These are phyloP conservation scores for Tinea pellionella DNA, from an alignment of 2,888 invertebrate species.

Conservation along the genomic window DNA sequence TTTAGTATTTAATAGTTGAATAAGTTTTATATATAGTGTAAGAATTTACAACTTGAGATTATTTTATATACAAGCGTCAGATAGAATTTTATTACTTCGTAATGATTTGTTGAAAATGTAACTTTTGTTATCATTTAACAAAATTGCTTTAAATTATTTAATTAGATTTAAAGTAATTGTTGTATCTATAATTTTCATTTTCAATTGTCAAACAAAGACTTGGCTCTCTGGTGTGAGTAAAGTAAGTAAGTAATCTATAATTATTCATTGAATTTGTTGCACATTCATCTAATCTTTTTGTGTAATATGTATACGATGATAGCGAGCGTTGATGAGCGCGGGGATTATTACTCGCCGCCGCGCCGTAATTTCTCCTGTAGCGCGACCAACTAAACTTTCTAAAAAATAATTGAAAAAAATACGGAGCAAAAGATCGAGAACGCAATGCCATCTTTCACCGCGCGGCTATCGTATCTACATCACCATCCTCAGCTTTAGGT, in stretches of 20 bases:
- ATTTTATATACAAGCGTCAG: constrained; percentile 5
- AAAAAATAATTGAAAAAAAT: constrained; percentile 53
- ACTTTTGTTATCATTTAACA: not conserved
- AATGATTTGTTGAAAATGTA: not conserved
- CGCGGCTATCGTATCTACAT: constrained; percentile 42
- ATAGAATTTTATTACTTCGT: not conserved
- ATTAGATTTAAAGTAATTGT: not conserved
- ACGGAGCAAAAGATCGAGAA: constrained; percentile 57
- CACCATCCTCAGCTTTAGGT: constrained; percentile 16
- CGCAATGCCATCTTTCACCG: constrained; percentile 64
- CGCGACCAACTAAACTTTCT: constrained; percentile 64
- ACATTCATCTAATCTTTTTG: constrained; percentile 7
- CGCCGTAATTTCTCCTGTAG: constrained; percentile 59
- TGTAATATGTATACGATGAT: constrained; percentile 33
- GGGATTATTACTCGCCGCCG: constrained; percentile 43
- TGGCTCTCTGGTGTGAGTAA: not conserved
- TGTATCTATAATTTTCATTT: not conserved
- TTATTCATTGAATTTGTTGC: not conserved
- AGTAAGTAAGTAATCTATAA: not conserved
- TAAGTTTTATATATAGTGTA: constrained; percentile 5
- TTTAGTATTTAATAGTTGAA: constrained; percentile 26
- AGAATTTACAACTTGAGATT: constrained; percentile 9
- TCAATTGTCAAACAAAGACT: not conserved
- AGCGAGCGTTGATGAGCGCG: constrained; percentile 43
- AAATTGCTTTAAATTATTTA: not conserved